Conservation (phyloP, 2,113 vertebrate genomes). For the Aythya baeri region DNA sequence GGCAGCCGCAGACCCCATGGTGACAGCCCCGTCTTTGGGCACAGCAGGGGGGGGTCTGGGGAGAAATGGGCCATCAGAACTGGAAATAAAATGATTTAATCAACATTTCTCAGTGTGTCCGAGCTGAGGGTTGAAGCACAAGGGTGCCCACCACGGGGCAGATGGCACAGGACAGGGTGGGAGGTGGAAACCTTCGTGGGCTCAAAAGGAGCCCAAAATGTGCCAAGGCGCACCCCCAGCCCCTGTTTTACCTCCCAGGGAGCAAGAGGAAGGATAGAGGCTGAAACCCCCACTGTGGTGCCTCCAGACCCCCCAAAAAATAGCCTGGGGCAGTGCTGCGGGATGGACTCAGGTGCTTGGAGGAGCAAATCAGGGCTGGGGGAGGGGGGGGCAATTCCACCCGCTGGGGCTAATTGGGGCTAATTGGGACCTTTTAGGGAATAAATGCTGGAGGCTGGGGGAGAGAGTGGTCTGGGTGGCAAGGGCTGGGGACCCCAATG, state of each 20-base stretch:
- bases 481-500: background rate
- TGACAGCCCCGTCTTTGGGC: background rate
- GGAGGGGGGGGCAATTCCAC: background rate
- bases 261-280: accelerated
- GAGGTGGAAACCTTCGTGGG: accelerated
- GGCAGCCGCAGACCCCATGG: background rate
- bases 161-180: background rate
- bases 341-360: background rate
- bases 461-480: background rate
- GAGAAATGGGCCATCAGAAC: accelerated
- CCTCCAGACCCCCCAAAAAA: accelerated
- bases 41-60: background rate
- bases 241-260: background rate
- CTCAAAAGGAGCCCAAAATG: accelerated
- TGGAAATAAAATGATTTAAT: background rate
- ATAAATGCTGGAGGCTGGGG: too few species aligned
- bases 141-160: accelerated
- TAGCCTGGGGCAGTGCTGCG: background rate
- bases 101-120: background rate
- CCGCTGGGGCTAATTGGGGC: background rate
- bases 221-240: background rate
- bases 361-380: background rate
- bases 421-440: background rate
- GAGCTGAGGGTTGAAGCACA: background rate
- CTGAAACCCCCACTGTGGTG: accelerated